Evolutionary conservation across 1,140 invertebrate genomes (phyloP), one percentile per base, ranked within the genome.

Genomic region (Colletes latitarsis): DNA sequence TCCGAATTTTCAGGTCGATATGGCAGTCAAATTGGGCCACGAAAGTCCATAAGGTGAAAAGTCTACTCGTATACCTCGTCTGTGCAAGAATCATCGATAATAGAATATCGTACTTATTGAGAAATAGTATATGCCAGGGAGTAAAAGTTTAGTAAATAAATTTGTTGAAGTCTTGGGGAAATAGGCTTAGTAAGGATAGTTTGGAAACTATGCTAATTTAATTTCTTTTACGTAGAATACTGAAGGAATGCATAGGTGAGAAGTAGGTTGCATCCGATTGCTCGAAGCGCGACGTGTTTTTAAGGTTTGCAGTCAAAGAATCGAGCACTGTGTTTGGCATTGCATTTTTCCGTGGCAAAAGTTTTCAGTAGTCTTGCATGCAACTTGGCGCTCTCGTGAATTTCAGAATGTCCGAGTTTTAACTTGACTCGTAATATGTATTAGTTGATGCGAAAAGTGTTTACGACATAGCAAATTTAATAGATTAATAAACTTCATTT

Each of bases 291-390:
- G 62, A 67, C 39, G 19, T 6, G n/a, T 64, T 64, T 39, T 10
- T 14, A 8, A 60, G 67, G 43, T 77, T 71, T 71, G 46, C 60
- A 72, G 30, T 46, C 46, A 55, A 21, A 43, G 6, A 17, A 64
- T 73, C 55, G 69, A 43, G 41, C 77, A 79, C 30, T 58, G 64
- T 69, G 52, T 73, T 52, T 79, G 77, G 58, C 60, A 64, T 79
- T 73, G 77, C 77, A 79, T 79, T 73, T 64, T n/a, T 12, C 41
- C 46, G 70, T 73, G 63, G 58, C 63, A 41, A 43, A 19, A 46
- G 3, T 49, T 57, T 49, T 9, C 10, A 46, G 69, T 49, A 60
- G 52, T 64, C 63, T 46, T 78, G 77, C 70, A 73, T 79, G 78
- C 52, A 10, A 80, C 0, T 74, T 64, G 41, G 15, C 6, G n/a